A percentile compares a stretch with the other conserved stretches of the same genome.
These are phyloP conservation scores for Ctenicera cuprea DNA, from an alignment of 2,888 invertebrate genomes.

Conservation along the genomic window DNA sequence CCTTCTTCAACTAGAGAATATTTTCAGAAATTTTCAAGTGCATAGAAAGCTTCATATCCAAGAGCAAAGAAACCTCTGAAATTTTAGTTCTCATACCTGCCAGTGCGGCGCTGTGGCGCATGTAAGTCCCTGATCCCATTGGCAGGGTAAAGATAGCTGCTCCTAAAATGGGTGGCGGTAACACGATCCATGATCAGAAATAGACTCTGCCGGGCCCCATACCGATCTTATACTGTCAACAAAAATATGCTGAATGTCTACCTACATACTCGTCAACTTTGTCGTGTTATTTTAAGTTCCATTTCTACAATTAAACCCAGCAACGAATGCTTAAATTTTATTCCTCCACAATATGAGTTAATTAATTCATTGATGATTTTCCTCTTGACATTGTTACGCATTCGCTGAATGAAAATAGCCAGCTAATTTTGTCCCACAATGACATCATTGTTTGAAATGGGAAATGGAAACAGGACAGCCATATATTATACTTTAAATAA, in stretches of 20 bases:
- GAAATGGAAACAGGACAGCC: neutral
- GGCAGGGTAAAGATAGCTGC: slow-evolving; percentile 75
- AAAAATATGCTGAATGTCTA: slow-evolving; percentile 60
- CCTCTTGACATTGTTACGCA: too few relatives aligned
- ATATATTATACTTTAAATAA: neutral
- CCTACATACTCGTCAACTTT: slow-evolving; percentile 46
- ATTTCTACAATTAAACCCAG: slow-evolving; percentile 16
- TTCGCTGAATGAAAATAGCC: too few relatives aligned
- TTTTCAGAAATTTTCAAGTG: neutral
- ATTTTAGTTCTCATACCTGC: slow-evolving; percentile 19
- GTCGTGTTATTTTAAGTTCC: slow-evolving; percentile 23
- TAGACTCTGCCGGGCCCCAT: slow-evolving; percentile 72
- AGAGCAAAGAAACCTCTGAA: neutral
- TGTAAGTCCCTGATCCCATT: slow-evolving; percentile 63
- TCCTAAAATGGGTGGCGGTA: slow-evolving; percentile 81
- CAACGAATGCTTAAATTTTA: slow-evolving; percentile 4
- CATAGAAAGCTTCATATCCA: neutral
- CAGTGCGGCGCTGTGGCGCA: slow-evolving; percentile 42
- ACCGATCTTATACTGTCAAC: slow-evolving; percentile 64
- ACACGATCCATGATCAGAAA: slow-evolving; percentile 78
- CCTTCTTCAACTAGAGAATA: too few relatives aligned
- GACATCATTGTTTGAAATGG: neutral
- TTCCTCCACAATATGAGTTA: neutral
- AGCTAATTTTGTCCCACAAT: neutral
- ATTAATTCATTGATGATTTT: neutral